Percentiles rank a stretch among this genome's conserved stretches.
These are phyloP conservation scores for Pseudococcus jackbeardsleyi DNA, from an alignment of 2,888 invertebrate species.

Conservation along the genomic window DNA sequence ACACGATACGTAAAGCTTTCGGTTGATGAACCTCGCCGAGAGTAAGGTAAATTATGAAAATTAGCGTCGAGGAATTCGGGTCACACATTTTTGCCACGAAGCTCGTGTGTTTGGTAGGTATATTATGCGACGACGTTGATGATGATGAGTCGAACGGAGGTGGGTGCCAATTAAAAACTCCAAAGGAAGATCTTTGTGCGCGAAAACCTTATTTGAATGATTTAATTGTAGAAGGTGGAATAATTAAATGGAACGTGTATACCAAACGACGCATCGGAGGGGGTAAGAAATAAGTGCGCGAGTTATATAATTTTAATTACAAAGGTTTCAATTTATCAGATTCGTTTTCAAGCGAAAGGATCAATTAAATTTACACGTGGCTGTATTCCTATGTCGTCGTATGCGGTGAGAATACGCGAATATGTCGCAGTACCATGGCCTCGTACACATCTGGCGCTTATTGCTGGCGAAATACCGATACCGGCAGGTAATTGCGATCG, in stretches of 20 bases:
- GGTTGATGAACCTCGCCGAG: background rate
- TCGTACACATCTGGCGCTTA: slow-evolving; percentile 7
- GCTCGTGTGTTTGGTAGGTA: background rate
- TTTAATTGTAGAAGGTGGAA: slow-evolving; percentile 53
- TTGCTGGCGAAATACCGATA: background rate
- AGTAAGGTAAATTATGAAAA: slow-evolving; percentile 39
- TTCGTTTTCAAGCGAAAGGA: slow-evolving; percentile 28
- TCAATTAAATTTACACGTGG: slow-evolving; percentile 18
- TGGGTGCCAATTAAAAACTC: slow-evolving; percentile 44
- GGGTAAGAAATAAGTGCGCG: slow-evolving; percentile 11
- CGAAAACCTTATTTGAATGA: slow-evolving; percentile 37
- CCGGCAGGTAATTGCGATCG: slow-evolving; percentile 3
- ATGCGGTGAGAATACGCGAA: background rate
- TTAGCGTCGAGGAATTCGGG: slow-evolving; percentile 39
- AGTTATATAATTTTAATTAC: slow-evolving; percentile 48
- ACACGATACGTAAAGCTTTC: background rate
- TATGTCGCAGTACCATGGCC: background rate
- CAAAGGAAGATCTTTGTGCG: slow-evolving; percentile 39
- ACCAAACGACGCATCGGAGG: too few species aligned
- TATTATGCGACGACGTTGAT: background rate
- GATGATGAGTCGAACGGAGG: background rate
- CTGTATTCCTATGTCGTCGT: background rate
- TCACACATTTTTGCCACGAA: slow-evolving; percentile 27
- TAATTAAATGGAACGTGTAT: slow-evolving; percentile 26
- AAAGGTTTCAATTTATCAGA: slow-evolving; percentile 39